phyloP scores from a whole-genome alignment of 2,797 vertebrate genomes.

The Thaleichthys pacificus region DNA sequence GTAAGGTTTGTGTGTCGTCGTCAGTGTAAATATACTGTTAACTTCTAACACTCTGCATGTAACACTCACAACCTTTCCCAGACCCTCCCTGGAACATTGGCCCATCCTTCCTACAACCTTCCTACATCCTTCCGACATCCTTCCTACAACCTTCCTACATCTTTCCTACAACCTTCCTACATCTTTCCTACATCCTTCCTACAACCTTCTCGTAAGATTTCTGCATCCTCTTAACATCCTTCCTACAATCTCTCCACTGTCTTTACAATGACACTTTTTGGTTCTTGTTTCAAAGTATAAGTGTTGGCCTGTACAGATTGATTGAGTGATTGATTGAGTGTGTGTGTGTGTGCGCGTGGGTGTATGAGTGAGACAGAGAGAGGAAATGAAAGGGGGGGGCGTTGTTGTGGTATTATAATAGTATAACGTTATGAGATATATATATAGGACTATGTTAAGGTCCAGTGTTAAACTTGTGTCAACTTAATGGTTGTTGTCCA shows the following conservation, averaged over 20 bases:
- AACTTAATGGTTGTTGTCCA: slow-evolving; percentile 1
- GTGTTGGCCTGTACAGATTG: slow-evolving; percentile 9
- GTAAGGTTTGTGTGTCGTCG: background rate
- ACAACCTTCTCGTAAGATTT: background rate
- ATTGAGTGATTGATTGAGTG: background rate
- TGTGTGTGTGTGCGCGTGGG: background rate
- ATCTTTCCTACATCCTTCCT: slow-evolving; percentile 4
- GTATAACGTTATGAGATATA: background rate
- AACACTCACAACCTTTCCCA: slow-evolving; percentile 44
- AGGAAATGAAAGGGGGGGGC: background rate
- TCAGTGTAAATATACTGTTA: slow-evolving; percentile 10
- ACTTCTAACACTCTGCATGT: slow-evolving; percentile 66
- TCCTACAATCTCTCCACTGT: no score
- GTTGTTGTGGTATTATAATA: background rate
- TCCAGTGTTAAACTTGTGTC: background rate
- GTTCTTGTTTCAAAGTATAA: slow-evolving; percentile 6
- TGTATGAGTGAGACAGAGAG: background rate
- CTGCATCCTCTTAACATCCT: no score
- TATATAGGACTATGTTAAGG: background rate
- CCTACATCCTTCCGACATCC: slow-evolving; percentile 1
- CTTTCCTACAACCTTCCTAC: slow-evolving; percentile 2
- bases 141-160: slow-evolving; percentile 20
- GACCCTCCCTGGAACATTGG: slow-evolving; percentile 30
- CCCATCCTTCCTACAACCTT: slow-evolving; percentile 40
- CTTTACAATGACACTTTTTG: no score